These are phyloP conservation scores for Procambarus virginalis DNA, from an alignment of 1,140 invertebrate genomes.

Conservation along the genomic window DNA sequence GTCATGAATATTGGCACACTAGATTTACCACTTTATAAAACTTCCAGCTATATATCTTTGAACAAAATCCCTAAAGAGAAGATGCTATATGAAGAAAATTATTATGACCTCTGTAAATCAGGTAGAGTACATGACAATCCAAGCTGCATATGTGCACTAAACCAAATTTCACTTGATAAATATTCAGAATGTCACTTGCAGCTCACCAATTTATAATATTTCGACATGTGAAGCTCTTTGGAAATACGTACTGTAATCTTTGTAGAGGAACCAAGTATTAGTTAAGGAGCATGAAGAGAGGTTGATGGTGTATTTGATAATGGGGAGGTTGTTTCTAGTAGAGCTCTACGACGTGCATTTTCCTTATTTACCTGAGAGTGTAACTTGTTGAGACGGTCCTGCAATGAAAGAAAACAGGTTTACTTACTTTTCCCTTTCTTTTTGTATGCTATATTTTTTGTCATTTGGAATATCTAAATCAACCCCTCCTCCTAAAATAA, in stretches of 20 bases:
- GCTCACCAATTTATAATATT: not conserved
- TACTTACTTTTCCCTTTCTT: too few species aligned
- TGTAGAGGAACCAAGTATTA: not conserved
- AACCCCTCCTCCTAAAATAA: too few species aligned
- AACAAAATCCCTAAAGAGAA: not conserved
- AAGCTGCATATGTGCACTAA: not conserved
- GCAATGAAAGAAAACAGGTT: constrained; percentile 67
- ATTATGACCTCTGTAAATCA: too few species aligned
- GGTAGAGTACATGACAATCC: not conserved
- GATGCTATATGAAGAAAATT: not conserved
- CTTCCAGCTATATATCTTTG: not conserved
- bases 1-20: not conserved
- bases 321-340: constrained; percentile 78
- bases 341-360: constrained; percentile 81
- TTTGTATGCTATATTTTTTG: too few species aligned
- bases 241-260: not conserved
- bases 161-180: not conserved
- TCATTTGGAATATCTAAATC: too few species aligned
- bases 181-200: not conserved
- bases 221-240: not conserved
- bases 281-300: constrained; percentile 45
- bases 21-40: not conserved
- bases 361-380: constrained; percentile 88
- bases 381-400: constrained; percentile 88
- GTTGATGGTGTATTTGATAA: constrained; percentile 33